Conservation (phyloP, 35 echinoderm and acorn worm genomes). For the Patiria miniata region DNA sequence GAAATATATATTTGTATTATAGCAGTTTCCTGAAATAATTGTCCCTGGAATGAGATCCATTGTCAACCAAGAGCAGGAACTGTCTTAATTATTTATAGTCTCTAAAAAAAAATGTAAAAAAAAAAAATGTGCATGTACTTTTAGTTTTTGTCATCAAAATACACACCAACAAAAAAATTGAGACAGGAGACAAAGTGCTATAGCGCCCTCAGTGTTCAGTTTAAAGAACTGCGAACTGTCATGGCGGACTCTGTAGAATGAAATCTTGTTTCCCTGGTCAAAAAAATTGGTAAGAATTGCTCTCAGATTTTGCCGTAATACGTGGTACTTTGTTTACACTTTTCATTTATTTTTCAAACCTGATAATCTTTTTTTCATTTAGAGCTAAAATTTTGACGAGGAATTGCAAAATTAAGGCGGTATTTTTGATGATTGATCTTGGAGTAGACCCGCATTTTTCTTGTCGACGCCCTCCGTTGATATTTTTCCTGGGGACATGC, state of each 20-base stretch:
- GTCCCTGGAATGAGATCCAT: too few species aligned
- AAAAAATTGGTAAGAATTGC: background rate
- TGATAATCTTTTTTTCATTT: background rate
- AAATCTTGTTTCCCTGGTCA: conserved; percentile 6
- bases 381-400: background rate
- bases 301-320: background rate
- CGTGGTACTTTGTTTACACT: background rate
- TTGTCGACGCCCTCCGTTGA: background rate
- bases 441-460: background rate
- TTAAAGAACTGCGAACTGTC: background rate
- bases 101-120: too few species aligned
- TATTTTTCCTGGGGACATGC: background rate
- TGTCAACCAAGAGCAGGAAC: too few species aligned
- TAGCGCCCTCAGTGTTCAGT: background rate
- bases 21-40: too few species aligned
- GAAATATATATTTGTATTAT: too few species aligned
- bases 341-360: background rate
- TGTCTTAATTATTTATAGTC: too few species aligned
- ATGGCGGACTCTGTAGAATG: conserved; percentile 17
- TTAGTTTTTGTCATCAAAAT: background rate
- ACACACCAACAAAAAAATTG: background rate
- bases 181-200: background rate
- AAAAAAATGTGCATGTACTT: background rate
- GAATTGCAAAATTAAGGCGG: background rate
- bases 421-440: background rate